These are phyloP conservation scores for Eufriesea mexicana DNA, from an alignment of 1,140 invertebrate genomes.

Conservation along the genomic window DNA sequence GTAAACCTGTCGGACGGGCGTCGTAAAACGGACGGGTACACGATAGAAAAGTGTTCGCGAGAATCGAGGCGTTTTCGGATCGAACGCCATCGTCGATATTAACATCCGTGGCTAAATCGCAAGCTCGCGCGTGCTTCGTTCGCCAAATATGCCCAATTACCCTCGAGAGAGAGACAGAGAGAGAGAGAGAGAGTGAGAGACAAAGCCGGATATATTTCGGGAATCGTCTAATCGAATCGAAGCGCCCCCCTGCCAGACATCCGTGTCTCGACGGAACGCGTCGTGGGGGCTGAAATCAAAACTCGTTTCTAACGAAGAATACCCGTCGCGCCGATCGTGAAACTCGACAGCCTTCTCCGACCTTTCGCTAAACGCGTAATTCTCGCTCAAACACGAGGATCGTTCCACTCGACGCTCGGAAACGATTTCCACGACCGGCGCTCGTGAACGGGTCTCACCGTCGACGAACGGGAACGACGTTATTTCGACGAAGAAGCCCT, in stretches of 20 bases:
- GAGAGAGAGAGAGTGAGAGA: no score
- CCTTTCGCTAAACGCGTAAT: neutral
- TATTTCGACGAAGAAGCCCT: slow-evolving; percentile 58
- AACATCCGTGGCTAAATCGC: neutral
- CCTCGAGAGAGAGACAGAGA: no score
- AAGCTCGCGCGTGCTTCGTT: neutral
- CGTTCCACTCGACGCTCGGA: slow-evolving; percentile 1
- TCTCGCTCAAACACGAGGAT: slow-evolving; percentile 3
- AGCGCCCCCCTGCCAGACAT: no score
- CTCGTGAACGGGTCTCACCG: neutral
- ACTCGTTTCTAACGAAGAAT: no score
- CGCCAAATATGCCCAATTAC: neutral
- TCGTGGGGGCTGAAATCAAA: neutral
- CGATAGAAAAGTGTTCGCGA: neutral
- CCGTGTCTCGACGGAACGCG: no score
- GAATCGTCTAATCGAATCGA: neutral
- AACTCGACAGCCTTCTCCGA: neutral
- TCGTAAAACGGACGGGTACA: neutral
- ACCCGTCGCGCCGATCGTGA: neutral
- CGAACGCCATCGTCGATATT: neutral
- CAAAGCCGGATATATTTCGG: neutral
- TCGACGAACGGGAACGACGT: slow-evolving; percentile 50
- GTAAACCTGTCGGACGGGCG: slow-evolving; percentile 15
- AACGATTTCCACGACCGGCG: slow-evolving; percentile 19
- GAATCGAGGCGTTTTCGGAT: neutral